Conservation (phyloP, 2,888 invertebrate species). For the Hydroisotoma schaefferi region DNA sequence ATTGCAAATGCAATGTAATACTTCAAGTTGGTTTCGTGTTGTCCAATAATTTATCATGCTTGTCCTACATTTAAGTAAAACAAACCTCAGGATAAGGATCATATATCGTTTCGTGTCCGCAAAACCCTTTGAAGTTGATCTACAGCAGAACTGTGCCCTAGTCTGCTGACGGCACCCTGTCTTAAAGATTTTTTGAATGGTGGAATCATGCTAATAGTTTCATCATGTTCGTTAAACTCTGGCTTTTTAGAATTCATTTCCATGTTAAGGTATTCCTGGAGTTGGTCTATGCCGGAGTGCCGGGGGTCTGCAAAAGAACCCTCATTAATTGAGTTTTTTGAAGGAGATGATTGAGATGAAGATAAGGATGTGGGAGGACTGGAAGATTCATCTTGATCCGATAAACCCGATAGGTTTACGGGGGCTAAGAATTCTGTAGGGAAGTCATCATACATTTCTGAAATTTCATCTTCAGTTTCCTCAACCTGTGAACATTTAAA, state of each 20-base stretch:
- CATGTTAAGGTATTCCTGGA: conserved; percentile 14
- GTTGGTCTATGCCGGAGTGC: conserved; percentile 42
- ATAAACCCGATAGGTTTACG: conserved; percentile 21
- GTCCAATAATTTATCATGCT: no score
- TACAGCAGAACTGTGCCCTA: conserved; percentile 46
- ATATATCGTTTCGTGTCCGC: not conserved
- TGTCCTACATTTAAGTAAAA: no score
- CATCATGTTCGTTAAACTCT: not conserved
- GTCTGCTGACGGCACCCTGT: conserved; percentile 38
- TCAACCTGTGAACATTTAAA: conserved; percentile 36
- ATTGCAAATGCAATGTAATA: no score
- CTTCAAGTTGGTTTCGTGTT: no score
- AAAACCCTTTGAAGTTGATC: conserved; percentile 36
- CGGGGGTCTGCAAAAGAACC: conserved; percentile 8
- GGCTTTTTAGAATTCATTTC: not conserved
- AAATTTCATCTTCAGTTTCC: conserved; percentile 44
- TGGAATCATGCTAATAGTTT: not conserved
- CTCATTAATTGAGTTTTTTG: conserved; percentile 12
- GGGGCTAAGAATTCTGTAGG: conserved; percentile 28
- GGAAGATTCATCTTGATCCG: conserved; percentile 20
- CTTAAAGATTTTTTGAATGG: not conserved
- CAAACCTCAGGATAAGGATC: no score
- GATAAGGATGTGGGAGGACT: conserved; percentile 9
- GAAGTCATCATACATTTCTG: conserved; percentile 45
- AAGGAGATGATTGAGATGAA: not conserved